Base-by-base conservation (phyloP, 2,113 vertebrate species). In the Gadus chalcogrammus region DNA sequence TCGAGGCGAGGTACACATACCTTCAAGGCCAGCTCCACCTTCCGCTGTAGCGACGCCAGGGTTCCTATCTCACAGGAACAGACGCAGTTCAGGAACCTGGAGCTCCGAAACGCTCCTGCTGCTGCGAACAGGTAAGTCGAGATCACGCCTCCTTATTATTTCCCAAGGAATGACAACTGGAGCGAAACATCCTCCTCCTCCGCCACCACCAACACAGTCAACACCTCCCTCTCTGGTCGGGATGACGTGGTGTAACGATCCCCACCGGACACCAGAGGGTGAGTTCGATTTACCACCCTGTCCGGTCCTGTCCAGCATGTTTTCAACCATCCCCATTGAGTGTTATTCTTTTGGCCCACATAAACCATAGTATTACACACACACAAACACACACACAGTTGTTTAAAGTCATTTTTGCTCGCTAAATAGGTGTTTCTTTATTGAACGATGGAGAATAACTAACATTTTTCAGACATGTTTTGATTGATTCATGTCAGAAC, bases 131-230 rank as follows among this genome's bases (percentile, higher is more conserved):
- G 89, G 89, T 91, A 88, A 75, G 71, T 35, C 18, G 48, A 38
- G 65, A 65, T 69, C 86, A 90, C 91, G 85, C 88, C 84, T 81
- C 85, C 78, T 61, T 75, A 74, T 61, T n/a, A 16, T 79, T 79
- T 74, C 68, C 69, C 27, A 24, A 61, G 86, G 79, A 88, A 75
- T 79, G 85, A 83, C 27, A 35, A 71, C 1, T 77, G 81, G 82
- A 85, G 82, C 81, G 83, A 27, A 5, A 38, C 53, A 28, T 52
- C 31, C 68, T 70, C 53, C 74, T 68, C 52, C 64, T 15, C 55
- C 13, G 15, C 17, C 13, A 56, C 17, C 55, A 4, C 55, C 55
- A 68, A 68, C 77, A 38, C 31, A 16, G 16, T 66, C 38, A 24
- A 65, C 64, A 66, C 64, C 64, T 52, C 76, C 78, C 68, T 7